Evolutionary conservation across 92 coral and sea anemone species (phyloP).

Genomic region (Pocillopora grandis): DNA sequence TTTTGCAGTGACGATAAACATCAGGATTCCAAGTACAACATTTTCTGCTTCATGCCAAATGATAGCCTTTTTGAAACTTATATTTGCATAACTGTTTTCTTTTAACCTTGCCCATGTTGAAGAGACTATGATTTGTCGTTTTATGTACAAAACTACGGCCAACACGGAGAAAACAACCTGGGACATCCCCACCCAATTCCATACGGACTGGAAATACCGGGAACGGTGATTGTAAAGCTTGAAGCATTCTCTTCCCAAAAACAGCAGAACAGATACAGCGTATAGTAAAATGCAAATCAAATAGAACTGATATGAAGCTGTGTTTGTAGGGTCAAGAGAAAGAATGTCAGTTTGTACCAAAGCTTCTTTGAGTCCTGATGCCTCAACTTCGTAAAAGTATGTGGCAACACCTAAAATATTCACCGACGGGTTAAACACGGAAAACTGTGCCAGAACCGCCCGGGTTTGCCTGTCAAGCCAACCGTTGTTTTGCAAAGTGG

Average conservation of each 20-base stretch:
- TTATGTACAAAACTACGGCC: slow-evolving; percentile 52
- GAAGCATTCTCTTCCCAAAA: slow-evolving; percentile 42
- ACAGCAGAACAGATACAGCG: slow-evolving; percentile 44
- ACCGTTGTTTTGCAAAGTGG: slow-evolving; percentile 37
- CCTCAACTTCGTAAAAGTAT: slow-evolving; percentile 54
- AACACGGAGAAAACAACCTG: slow-evolving; percentile 49
- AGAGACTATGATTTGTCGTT: slow-evolving; percentile 24
- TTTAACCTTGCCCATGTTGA: slow-evolving; percentile 41
- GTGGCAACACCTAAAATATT: slow-evolving; percentile 10
- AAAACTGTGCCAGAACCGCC: slow-evolving; percentile 57
- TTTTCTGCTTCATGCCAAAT: slow-evolving; percentile 64
- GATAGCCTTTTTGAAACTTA: slow-evolving; percentile 53
- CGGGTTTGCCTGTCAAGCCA: slow-evolving; percentile 73
- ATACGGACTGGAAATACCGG: slow-evolving; percentile 47
- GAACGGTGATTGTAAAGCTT: slow-evolving; percentile 34
- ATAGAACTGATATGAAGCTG: slow-evolving; percentile 62
- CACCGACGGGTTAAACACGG: slow-evolving; percentile 63
- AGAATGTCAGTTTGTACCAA: slow-evolving; percentile 50
- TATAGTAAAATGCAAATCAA: slow-evolving; percentile 57
- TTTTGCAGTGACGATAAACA: slow-evolving; percentile 56
- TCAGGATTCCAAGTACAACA: slow-evolving; percentile 48
- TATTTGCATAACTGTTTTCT: slow-evolving; percentile 48
- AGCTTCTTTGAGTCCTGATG: slow-evolving; percentile 47
- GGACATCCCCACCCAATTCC: slow-evolving; percentile 75
- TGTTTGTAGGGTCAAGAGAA: slow-evolving; percentile 44